Evolutionary conservation across 2,113 vertebrate genomes (phyloP).

Genomic region (Mustela nigripes): DNA sequence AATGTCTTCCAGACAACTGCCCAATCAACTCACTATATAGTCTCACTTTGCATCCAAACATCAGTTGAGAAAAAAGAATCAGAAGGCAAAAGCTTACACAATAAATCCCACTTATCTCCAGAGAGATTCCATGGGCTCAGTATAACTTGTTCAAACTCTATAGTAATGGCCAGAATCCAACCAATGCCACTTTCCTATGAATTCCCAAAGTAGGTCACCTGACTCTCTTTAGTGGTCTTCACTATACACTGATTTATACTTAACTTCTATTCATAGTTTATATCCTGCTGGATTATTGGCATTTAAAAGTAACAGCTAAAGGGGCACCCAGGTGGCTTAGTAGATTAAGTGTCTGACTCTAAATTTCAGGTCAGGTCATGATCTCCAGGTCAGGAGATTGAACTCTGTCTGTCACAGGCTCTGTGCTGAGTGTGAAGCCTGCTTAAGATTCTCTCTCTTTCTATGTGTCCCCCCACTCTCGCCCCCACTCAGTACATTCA

Average conservation of each 20-base stretch:
- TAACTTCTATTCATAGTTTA: not conserved
- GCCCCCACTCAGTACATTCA: not conserved
- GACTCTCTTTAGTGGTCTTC: not conserved
- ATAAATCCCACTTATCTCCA: not conserved
- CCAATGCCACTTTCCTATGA: not conserved
- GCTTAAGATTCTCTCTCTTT: not conserved
- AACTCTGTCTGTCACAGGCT: no score
- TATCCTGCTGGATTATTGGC: not conserved
- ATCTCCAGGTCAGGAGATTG: no score
- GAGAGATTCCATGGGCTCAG: not conserved
- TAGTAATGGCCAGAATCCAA: not conserved
- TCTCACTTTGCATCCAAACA: not conserved
- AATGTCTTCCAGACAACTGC: not conserved
- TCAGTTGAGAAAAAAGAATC: not conserved
- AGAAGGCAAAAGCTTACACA: not conserved
- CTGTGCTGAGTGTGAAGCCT: not conserved
- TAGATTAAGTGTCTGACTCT: not conserved
- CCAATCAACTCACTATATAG: no score
- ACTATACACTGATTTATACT: not conserved
- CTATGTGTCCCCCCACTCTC: not conserved
- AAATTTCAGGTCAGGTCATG: not conserved
- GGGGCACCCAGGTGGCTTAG: not conserved
- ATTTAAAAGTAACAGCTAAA: not conserved
- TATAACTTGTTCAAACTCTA: not conserved
- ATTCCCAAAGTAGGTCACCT: not conserved